Evolutionary conservation across 2,888 invertebrate genomes (phyloP), one percentile per base, ranked within the genome.

Genomic region (Melinaea menophilus): DNA sequence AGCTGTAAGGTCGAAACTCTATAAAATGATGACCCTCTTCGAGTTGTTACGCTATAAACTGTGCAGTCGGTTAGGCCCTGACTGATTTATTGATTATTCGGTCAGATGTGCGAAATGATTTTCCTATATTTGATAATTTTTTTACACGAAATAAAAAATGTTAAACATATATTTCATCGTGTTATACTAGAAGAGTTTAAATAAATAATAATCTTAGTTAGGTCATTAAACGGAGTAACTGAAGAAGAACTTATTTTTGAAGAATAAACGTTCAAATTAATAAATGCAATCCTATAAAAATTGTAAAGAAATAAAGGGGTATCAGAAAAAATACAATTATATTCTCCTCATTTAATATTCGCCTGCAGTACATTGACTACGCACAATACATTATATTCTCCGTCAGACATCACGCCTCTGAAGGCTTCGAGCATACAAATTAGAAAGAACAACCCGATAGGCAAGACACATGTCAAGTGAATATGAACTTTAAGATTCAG

Each of bases 11-110:
- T 77, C 79, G 78, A 77, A 70, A 70, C 75, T 70, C 63, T 62
- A 85, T 86, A 86, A 86, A n/a, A 86, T 88, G 81, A 22, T 77
- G 71, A 81, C 81, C 80, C 76, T 79, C 77, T 78, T 84, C 80
- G 84, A 82, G 74, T 84, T 82, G 80, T 80, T 72, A 76, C 74
- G 71, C 77, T 81, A 82, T 86, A 86, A 85, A 86, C 72, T 79
- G 76, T 69, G 72, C 65, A 77, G 75, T 75, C 76, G 74, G 71
- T 64, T 72, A 75, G 74, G 71, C 73, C 75, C 76, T 75, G 70
- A 71, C 77, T 72, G 81, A 76, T 79, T 82, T 80, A 83, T 79
- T 75, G 85, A 86, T 86, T 85, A 84, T 84, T 85, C 81, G 84
- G 84, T 82, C 83, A 79, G 82, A 82, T 83, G 79, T 80, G 78